Conservation (phyloP, 2,113 vertebrate species). For the Mastomys coucha region DNA sequence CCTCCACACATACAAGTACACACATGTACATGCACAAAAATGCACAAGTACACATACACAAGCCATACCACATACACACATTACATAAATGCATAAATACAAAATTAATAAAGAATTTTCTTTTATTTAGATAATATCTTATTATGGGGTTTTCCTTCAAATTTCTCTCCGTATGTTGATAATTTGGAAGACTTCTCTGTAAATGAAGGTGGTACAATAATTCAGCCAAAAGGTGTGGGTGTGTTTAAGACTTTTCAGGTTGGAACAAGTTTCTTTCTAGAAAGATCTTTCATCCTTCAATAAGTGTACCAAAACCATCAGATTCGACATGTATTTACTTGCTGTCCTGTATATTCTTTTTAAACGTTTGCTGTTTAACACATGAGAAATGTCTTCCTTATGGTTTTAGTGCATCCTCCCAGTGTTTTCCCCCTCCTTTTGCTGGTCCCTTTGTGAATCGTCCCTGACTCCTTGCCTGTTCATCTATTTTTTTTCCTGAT, state of each 20-base stretch:
- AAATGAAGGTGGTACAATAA: not conserved
- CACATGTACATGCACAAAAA: not conserved
- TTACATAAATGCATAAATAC: not conserved
- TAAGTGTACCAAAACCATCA: not conserved
- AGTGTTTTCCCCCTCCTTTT: not conserved
- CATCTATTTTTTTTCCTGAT: conserved; percentile 50
- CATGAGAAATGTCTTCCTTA: not conserved
- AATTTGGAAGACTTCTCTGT: not conserved
- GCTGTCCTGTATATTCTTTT: not conserved
- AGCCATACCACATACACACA: not conserved
- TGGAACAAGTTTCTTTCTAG: not conserved
- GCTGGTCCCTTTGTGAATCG: conserved; percentile 5
- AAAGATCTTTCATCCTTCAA: conserved; percentile 1
- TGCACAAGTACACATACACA: not conserved
- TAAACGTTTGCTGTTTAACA: not conserved
- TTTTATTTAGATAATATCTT: not conserved
- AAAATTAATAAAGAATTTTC: not conserved
- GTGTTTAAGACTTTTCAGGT: not conserved
- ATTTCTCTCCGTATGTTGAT: not conserved
- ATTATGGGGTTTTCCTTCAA: not conserved
- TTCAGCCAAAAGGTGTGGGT: not conserved
- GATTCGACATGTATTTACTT: not conserved
- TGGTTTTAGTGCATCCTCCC: not conserved
- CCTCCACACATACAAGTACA: too few relatives aligned
- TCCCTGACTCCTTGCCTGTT: conserved; percentile 11